phyloP scores from a whole-genome alignment of 2,888 invertebrate species.

The Plebejus anna region DNA sequence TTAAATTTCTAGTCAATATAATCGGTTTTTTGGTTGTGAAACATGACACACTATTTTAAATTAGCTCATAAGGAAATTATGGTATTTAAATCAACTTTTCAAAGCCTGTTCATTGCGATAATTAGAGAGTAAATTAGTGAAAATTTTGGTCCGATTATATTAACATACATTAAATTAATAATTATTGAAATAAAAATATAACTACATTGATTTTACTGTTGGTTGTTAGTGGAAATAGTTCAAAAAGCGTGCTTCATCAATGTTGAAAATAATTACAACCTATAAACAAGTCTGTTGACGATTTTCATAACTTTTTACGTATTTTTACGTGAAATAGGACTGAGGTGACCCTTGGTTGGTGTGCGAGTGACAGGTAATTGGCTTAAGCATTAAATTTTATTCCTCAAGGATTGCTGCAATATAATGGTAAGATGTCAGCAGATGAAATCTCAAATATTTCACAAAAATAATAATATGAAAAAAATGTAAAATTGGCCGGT shows the following conservation, averaged over 20 bases:
- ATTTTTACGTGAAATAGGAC: neutral
- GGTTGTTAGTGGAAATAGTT: no score
- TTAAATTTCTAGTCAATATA: neutral
- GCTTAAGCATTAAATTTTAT: neutral
- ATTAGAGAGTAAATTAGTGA: neutral
- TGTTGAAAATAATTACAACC: neutral
- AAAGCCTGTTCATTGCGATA: neutral
- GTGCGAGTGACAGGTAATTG: slow-evolving; percentile 9
- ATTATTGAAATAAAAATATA: no score
- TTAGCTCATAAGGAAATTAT: neutral
- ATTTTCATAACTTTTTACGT: neutral
- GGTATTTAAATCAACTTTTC: no score
- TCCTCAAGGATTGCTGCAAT: slow-evolving; percentile 6
- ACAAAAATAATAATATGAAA: neutral
- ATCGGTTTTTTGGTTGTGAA: neutral
- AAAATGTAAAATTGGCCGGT: no score
- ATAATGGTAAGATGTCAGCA: neutral
- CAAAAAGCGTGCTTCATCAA: no score
- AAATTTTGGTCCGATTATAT: neutral
- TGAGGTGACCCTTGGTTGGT: slow-evolving; percentile 1
- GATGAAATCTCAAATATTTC: neutral
- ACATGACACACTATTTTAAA: neutral
- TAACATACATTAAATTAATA: no score
- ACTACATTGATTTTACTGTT: no score
- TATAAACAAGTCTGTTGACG: neutral